Evolutionary conservation across 2,888 invertebrate species (phyloP).

Genomic region (Tachina lurida): DNA sequence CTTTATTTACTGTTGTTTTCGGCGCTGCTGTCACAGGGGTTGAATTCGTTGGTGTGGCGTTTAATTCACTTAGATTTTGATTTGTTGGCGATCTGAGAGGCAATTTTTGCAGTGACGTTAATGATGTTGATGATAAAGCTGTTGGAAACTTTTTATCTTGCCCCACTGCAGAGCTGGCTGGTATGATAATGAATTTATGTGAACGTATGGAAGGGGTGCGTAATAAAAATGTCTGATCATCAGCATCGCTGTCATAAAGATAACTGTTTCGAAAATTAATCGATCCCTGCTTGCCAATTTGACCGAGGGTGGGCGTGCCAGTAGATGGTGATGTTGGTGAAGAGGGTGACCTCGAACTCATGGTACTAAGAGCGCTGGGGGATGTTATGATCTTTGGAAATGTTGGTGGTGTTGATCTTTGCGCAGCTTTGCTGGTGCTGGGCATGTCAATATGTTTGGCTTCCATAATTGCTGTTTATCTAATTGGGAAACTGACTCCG

Average conservation of each 20-base stretch:
- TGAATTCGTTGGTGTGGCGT: constrained; percentile 29
- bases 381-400: constrained; percentile 75
- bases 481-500: background rate
- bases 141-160: constrained; percentile 73
- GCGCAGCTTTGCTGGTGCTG: constrained; percentile 43
- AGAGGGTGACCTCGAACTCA: constrained; percentile 34
- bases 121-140: constrained; percentile 76
- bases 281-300: constrained; percentile 73
- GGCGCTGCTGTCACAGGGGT: constrained; percentile 11
- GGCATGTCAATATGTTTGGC: constrained; percentile 48
- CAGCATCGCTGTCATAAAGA: constrained; percentile 79
- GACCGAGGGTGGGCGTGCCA: constrained; percentile 73
- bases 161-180: constrained; percentile 73
- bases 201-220: constrained; percentile 78
- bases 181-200: constrained; percentile 82
- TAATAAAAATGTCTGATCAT: constrained; percentile 80
- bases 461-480: constrained; percentile 64
- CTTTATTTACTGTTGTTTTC: constrained; percentile 30
- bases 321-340: constrained; percentile 38
- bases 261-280: constrained; percentile 78
- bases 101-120: constrained; percentile 73
- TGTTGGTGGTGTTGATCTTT: constrained; percentile 24
- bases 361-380: constrained; percentile 73
- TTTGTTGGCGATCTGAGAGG: constrained; percentile 64
- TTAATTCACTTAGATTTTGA: constrained; percentile 59